Percentiles rank a stretch among this genome's conserved stretches.
Evolutionary conservation across 2,888 invertebrate species (phyloP).

Genomic region (Sminthurides aquaticus): DNA sequence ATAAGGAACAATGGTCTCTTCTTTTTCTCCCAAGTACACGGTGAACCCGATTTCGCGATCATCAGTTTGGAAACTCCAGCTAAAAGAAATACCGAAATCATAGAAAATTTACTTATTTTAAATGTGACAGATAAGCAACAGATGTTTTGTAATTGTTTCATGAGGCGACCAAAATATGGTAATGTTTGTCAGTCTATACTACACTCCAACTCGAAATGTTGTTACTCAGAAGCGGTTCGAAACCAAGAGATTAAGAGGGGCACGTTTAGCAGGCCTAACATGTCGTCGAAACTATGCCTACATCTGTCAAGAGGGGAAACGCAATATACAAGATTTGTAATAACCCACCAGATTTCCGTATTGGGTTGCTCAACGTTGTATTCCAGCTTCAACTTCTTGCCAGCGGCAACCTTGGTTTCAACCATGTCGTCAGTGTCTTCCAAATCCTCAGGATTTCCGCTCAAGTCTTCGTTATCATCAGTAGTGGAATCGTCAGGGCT

Average conservation of each 20-base stretch:
- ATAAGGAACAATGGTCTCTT: slow-evolving; percentile 39
- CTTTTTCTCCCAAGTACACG: slow-evolving; percentile 39
- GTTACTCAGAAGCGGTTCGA: too few species aligned
- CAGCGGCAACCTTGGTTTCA: slow-evolving; percentile 38
- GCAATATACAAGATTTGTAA: too few species aligned
- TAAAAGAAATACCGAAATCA: slow-evolving; percentile 15
- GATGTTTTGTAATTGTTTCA: too few species aligned
- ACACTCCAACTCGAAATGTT: too few species aligned
- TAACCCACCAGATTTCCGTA: slow-evolving; percentile 42
- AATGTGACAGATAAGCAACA: too few species aligned
- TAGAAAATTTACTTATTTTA: too few species aligned
- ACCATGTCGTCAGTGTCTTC: slow-evolving; percentile 40
- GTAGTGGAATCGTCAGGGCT: slow-evolving; percentile 18
- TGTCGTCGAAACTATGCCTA: too few species aligned
- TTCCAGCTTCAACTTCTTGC: slow-evolving; percentile 41
- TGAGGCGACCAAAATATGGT: too few species aligned
- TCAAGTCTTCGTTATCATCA: slow-evolving; percentile 34
- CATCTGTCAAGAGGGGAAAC: too few species aligned
- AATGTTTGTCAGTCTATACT: too few species aligned
- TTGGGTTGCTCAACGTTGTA: slow-evolving; percentile 36
- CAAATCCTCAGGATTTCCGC: slow-evolving; percentile 40
- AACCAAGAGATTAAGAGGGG: too few species aligned
- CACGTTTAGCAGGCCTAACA: too few species aligned
- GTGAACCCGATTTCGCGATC: slow-evolving; percentile 41
- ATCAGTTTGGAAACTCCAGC: slow-evolving; percentile 42